Evolutionary conservation across 2,888 invertebrate species (phyloP), one percentile per base, ranked within the genome.

Genomic region (Psococerastis gibbosa): DNA sequence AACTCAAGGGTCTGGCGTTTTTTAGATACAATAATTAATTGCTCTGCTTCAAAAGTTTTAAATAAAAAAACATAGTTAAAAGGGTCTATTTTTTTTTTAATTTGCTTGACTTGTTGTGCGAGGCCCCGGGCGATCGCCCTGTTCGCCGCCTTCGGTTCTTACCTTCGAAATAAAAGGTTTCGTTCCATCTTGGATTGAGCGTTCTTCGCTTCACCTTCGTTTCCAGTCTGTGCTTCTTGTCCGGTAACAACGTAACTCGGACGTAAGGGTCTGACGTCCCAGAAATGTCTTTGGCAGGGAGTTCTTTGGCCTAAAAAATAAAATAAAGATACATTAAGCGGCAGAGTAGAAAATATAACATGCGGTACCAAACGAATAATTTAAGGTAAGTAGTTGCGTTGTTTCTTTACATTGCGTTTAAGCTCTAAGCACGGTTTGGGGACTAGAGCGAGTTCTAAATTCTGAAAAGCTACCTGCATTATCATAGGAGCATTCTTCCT

Each of bases 241-340:
- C 89, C 1, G 89, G 89, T 34, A 89, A 68, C 16, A 89, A 66
- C 5, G 88, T 88, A 2, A 89, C 88, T 32, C 87, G 69, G 3
- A 89, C 89, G 59, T 89, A 89, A 0, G 89, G 89, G 64, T 89
- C 89, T 22, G 87, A 87, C 13, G 89, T 89, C 2, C 89, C 89
- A 49, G 87, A 84, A 52, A 89, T 68, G 61, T 89, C 89, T 64
- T 88, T 89, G 2, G 89, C 88, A 47, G 89, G 89, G n/a, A 89
- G 68, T 55, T 89, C 89, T 64, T 88, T 89, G 57, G 87, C 89
- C 81, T 84, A 64, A 2, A 65, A 66, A 47, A 38, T 41, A 48
- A 47, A 43, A n/a, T n/a, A n/a, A n/a, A n/a, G n/a, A n/a, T n/a
- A n/a, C n/a, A n/a, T n/a, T n/a, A n/a, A n/a, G 31, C n/a, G n/a